Conservation (phyloP, 2,888 invertebrate species). For the Caenorhabditis wallacei region DNA sequence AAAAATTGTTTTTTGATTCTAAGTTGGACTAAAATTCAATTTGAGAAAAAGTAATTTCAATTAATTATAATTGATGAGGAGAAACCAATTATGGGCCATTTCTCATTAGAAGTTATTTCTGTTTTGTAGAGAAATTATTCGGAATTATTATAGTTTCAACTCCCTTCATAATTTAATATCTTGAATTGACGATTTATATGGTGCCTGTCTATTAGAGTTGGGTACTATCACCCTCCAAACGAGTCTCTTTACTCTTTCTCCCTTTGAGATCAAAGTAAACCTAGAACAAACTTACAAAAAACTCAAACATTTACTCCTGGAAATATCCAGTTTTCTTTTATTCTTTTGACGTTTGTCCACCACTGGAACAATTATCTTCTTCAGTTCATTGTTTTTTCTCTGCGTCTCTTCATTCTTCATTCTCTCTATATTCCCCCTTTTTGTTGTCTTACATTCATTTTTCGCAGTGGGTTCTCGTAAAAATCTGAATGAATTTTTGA, state of each 20-base stretch:
- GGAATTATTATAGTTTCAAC: too few species aligned
- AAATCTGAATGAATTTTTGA: slow-evolving; percentile 8
- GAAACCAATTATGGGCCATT: background rate
- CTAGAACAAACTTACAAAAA: background rate
- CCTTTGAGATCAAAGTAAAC: too few species aligned
- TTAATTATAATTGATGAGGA: background rate
- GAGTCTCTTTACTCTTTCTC: too few species aligned
- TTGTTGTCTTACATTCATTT: slow-evolving; percentile 25
- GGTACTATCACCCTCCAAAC: too few species aligned
- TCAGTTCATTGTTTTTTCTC: slow-evolving; percentile 32
- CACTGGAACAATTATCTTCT: slow-evolving; percentile 23
- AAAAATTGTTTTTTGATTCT: background rate
- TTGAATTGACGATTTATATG: too few species aligned
- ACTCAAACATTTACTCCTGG: background rate
- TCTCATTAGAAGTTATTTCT: background rate
- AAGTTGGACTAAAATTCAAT: too few species aligned
- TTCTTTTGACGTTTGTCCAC: background rate
- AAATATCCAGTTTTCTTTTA: slow-evolving; percentile 26
- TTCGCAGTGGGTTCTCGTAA: background rate
- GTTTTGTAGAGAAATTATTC: too few species aligned
- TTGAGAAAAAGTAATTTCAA: background rate
- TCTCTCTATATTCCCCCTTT: background rate
- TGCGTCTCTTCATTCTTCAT: background rate
- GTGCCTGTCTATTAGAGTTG: too few species aligned
- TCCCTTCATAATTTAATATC: too few species aligned